Evolutionary conservation across 2,888 invertebrate genomes (phyloP), one percentile per base, ranked within the genome.

Genomic region (Bombylius discolor): DNA sequence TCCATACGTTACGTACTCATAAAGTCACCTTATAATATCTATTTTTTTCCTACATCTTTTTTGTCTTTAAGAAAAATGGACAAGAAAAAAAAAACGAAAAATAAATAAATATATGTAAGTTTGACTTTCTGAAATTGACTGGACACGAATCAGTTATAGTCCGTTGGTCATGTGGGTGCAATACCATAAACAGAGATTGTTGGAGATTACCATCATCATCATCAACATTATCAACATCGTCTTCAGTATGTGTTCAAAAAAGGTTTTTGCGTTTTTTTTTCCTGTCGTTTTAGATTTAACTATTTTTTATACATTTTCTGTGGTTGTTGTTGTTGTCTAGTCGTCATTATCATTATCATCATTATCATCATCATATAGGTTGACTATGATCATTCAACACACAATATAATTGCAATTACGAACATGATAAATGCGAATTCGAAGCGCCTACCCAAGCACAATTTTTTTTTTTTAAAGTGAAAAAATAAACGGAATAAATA

Each of bases 111-210:
- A 23, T 2, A 23, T 23, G 3, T 23, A 23, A 23, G 1, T 1
- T 23, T 23, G 23, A 3, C 1, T 42, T 4, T 42, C 5, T 42
- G 12, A 42, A 42, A 47, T 14, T 33, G 48, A 23, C 55, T 57
- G 59, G 59, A 59, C 59, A 59, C 56, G 57, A 59, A 57, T 59
- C 59, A 59, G 57, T 57, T 57, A 53, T 53, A 59, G 57, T 57
- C 56, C 57, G 59, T 53, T 57, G 56, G 57, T 50, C 54, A 56
- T 54, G 59, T 59, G 59, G 59, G 59, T 56, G 59, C 57, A 56
- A 59, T 45, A 47, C 59, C 57, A 57, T 59, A 54, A 57, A 56
- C 44, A 23, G 23, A 23, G 23, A 23, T 23, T 23, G 23, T 23
- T 23, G 23, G 23, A 53, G 59, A 57, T 59, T 59, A 52, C 59